Conservation (phyloP, 2,888 invertebrate genomes). For the Ormyrus thymus region DNA sequence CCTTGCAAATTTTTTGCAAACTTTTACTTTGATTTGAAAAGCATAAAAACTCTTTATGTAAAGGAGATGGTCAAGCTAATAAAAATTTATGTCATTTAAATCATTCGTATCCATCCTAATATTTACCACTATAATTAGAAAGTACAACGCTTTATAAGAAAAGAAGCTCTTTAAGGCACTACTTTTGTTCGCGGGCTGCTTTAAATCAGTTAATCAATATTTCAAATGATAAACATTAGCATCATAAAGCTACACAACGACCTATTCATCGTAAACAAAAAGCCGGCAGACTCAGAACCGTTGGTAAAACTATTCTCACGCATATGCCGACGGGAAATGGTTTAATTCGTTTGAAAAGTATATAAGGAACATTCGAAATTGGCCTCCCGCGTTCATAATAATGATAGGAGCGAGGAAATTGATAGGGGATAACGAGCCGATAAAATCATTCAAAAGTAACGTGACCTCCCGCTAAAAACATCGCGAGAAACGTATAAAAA, state of each 20-base stretch:
- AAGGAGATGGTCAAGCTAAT: neutral
- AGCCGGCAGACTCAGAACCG: no score
- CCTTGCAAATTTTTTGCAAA: neutral
- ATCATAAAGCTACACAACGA: no score
- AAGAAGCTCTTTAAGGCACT: neutral
- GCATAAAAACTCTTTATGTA: neutral
- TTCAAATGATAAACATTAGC: no score
- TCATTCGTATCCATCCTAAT: neutral
- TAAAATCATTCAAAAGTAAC: constrained; percentile 34
- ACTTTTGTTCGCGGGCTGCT: neutral
- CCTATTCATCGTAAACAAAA: no score
- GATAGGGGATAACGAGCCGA: neutral
- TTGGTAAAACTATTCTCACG: no score
- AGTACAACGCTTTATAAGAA: neutral
- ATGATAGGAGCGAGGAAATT: neutral
- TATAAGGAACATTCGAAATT: neutral
- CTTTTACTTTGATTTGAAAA: neutral
- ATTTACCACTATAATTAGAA: neutral
- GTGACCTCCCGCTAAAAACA: constrained; percentile 12
- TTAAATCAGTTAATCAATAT: no score
- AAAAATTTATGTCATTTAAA: neutral
- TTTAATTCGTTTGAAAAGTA: no score
- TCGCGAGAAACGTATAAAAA: neutral
- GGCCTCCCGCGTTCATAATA: constrained; percentile 37
- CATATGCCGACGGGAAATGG: no score